Evolutionary conservation across 2,888 invertebrate species (phyloP).

Genomic region (Leucozona laternaria): DNA sequence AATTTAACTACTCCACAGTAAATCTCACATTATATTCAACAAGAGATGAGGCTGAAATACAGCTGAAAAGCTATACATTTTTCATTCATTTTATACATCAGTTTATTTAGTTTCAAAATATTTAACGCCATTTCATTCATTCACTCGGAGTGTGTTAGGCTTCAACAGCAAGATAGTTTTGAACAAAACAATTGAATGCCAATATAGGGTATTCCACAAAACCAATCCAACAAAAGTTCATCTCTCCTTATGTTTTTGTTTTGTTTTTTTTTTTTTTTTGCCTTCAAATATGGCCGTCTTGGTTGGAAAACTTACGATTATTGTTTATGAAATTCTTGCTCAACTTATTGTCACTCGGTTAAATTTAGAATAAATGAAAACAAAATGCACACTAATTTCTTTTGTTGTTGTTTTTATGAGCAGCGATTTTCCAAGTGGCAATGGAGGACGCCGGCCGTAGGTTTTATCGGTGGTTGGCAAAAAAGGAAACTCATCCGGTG

Average conservation of each 20-base stretch:
- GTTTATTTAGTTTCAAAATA: too few species aligned
- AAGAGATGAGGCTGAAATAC: too few species aligned
- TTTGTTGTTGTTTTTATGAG: constrained; percentile 35
- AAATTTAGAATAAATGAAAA: constrained; percentile 59
- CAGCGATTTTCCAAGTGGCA: constrained; percentile 40
- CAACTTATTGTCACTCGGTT: constrained; percentile 62
- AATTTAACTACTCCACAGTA: too few species aligned
- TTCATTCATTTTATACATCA: too few species aligned
- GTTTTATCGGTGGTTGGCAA: constrained; percentile 3
- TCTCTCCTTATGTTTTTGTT: background rate
- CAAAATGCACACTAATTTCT: constrained; percentile 37
- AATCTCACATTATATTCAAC: too few species aligned
- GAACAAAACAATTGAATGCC: too few species aligned
- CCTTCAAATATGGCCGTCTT: constrained; percentile 34
- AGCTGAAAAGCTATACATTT: too few species aligned
- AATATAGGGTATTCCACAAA: background rate
- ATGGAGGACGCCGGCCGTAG: background rate
- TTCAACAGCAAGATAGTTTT: too few species aligned
- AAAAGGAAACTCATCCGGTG: constrained; percentile 42
- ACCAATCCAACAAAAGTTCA: background rate
- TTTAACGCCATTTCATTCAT: too few species aligned
- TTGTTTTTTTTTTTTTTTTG: background rate
- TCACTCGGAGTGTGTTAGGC: too few species aligned
- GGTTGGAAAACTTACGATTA: constrained; percentile 43
- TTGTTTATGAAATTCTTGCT: constrained; percentile 56